Percentiles rank a stretch among this genome's conserved stretches.
phyloP scores from a whole-genome alignment of 2,888 invertebrate genomes.

The Seira musarum region DNA sequence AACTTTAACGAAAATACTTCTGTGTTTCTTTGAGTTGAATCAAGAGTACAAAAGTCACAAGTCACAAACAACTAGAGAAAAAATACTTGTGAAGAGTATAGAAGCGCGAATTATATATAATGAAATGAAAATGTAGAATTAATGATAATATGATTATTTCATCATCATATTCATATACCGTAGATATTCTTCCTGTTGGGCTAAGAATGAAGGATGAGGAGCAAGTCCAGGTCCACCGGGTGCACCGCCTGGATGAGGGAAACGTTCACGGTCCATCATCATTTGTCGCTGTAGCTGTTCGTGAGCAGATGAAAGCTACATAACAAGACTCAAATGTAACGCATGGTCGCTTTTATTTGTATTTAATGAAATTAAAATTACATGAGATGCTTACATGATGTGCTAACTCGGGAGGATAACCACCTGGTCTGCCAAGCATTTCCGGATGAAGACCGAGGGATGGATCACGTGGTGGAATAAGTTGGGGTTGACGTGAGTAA shows the following conservation, averaged over 20 bases:
- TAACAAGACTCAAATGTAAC: conserved; percentile 49
- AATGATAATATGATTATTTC: conserved; percentile 64
- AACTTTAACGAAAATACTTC: too few relatives aligned
- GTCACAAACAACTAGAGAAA: too few relatives aligned
- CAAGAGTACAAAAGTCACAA: conserved; percentile 56
- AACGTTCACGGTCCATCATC: conserved; percentile 86
- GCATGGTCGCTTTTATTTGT: not conserved
- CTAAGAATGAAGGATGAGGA: conserved; percentile 77
- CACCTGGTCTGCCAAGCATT: conserved; percentile 82
- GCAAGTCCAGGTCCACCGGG: conserved; percentile 65
- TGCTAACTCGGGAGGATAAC: conserved; percentile 85
- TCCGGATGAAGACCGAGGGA: conserved; percentile 81
- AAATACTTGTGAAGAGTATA: too few relatives aligned
- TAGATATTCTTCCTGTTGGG: conserved; percentile 80
- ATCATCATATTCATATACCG: conserved; percentile 74
- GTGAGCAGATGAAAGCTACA: conserved; percentile 76
- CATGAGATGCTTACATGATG: conserved; percentile 79
- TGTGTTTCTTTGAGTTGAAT: too few relatives aligned
- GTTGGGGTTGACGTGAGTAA: conserved; percentile 77
- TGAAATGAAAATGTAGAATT: conserved; percentile 14
- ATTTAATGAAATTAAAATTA: not conserved
- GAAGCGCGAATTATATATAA: conserved; percentile 46
- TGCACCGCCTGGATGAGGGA: conserved; percentile 71
- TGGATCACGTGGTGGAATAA: conserved; percentile 77
- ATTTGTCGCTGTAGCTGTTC: conserved; percentile 90